phyloP scores from a whole-genome alignment of 1,140 invertebrate species.

The Halyomorpha halys region DNA sequence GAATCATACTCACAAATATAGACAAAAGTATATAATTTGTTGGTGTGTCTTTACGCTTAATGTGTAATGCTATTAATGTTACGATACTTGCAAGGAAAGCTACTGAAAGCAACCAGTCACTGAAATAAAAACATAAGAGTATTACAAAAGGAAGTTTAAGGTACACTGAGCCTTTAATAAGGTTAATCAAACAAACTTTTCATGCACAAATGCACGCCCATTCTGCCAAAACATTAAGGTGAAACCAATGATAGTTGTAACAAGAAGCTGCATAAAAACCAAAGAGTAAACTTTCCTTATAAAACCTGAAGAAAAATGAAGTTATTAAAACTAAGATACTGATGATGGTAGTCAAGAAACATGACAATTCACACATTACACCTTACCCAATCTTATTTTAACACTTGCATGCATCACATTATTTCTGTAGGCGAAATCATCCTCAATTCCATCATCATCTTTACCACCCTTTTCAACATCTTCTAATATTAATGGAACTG shows the following conservation, averaged over 20 bases:
- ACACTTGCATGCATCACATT: slow-evolving; percentile 53
- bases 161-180: slow-evolving; percentile 11
- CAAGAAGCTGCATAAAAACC: slow-evolving; percentile 57
- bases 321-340: neutral
- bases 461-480: slow-evolving; percentile 30
- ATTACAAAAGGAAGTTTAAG: slow-evolving; percentile 6
- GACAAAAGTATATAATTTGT: slow-evolving; percentile 54
- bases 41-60: slow-evolving; percentile 53
- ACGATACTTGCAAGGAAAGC: slow-evolving; percentile 48
- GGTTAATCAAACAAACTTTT: slow-evolving; percentile 46
- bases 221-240: slow-evolving; percentile 50
- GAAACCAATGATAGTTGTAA: slow-evolving; percentile 54
- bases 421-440: slow-evolving; percentile 58
- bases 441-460: slow-evolving; percentile 35
- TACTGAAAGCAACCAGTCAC: slow-evolving; percentile 50
- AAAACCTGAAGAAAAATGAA: slow-evolving; percentile 42
- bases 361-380: neutral
- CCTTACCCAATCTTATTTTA: slow-evolving; percentile 48
- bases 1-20: slow-evolving; percentile 50
- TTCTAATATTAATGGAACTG: slow-evolving; percentile 28
- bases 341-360: neutral
- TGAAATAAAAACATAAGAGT: slow-evolving; percentile 37
- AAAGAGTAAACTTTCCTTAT: slow-evolving; percentile 78
- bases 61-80: slow-evolving; percentile 48
- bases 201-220: slow-evolving; percentile 53